Evolutionary conservation across 2,888 invertebrate species (phyloP).

Genomic region (Cataglyphis livida): DNA sequence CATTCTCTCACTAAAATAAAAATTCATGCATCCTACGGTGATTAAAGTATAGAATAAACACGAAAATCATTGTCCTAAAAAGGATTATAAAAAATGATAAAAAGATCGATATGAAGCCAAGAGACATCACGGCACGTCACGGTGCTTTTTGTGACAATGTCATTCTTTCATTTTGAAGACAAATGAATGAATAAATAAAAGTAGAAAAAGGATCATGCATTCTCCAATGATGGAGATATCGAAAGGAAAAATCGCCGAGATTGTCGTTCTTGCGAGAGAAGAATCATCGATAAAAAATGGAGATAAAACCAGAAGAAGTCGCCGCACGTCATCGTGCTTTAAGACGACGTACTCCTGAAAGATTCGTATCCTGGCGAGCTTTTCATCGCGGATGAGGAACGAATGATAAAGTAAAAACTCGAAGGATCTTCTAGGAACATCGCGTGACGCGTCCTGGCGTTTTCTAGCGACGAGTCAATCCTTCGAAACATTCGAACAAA

Average conservation of each 20-base stretch:
- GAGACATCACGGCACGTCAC: conserved; percentile 74
- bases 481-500: neutral
- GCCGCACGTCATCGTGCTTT: conserved; percentile 20
- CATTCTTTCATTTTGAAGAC: neutral
- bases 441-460: conserved; percentile 47
- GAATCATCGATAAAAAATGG: neutral
- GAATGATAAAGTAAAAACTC: neutral
- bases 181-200: conserved; percentile 3
- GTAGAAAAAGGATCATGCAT: conserved; percentile 19
- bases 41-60: neutral
- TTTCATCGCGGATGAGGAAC: conserved; percentile 23
- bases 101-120: neutral
- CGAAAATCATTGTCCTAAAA: neutral
- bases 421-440: conserved; percentile 5
- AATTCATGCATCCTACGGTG: conserved; percentile 2
- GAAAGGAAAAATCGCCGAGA: neutral
- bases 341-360: conserved; percentile 14
- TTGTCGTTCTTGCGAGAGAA: neutral
- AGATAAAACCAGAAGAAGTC: neutral
- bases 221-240: neutral
- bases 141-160: conserved; percentile 62
- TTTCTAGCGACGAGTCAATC: conserved; percentile 36
- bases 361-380: conserved; percentile 30
- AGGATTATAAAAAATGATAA: conserved; percentile 1
- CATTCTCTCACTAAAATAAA: conserved; percentile 24